Conservation (phyloP, 1,140 invertebrate genomes). For the Listronotus oregonensis region DNA sequence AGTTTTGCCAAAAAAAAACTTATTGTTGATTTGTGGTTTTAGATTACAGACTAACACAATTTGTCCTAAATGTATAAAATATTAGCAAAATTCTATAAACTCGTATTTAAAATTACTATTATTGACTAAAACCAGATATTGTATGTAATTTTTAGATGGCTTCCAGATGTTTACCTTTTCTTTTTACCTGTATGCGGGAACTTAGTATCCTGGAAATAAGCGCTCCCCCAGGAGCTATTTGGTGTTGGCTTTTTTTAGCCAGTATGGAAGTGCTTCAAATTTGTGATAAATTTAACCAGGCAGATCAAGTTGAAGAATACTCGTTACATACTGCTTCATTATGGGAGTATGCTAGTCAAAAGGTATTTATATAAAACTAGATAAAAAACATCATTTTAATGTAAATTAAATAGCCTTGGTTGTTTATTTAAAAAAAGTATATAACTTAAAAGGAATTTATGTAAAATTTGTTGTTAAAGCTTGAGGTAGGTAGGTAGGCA, state of each 20-base stretch:
- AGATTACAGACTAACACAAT: no score
- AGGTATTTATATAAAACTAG: constrained; percentile 64
- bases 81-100: no score
- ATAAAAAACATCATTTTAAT: constrained; percentile 12
- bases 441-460: no score
- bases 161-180: constrained; percentile 80
- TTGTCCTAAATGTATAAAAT: no score
- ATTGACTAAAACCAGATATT: no score
- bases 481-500: no score
- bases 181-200: constrained; percentile 86
- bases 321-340: constrained; percentile 87
- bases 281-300: constrained; percentile 71
- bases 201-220: constrained; percentile 76
- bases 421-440: no score
- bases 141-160: constrained; percentile 67
- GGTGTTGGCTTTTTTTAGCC: constrained; percentile 93
- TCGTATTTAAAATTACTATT: no score
- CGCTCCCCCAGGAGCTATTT: constrained; percentile 79
- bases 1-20: no score
- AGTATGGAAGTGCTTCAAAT: constrained; percentile 86
- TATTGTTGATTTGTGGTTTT: no score
- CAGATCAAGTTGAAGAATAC: constrained; percentile 74
- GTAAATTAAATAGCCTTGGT: no score
- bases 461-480: no score
- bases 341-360: constrained; percentile 91